phyloP scores from a whole-genome alignment of 2,113 vertebrate species.

The Macheiramphus alcinus region DNA sequence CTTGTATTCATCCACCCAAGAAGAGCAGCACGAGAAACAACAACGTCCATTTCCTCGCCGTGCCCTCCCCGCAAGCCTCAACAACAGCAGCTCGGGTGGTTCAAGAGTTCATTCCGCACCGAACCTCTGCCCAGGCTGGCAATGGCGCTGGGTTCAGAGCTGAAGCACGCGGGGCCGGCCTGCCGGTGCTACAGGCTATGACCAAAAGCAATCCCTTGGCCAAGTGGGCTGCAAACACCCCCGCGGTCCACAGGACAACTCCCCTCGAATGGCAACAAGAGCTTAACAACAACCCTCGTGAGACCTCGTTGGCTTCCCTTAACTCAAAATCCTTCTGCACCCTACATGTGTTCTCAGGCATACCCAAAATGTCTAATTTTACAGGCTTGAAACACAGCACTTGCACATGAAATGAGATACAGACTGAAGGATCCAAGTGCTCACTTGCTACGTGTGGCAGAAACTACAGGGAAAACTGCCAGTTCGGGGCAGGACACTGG shows the following conservation, averaged over 20 bases:
- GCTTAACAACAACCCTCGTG: fast-evolving
- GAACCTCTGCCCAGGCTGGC: background rate
- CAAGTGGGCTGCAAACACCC: background rate
- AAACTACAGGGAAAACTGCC: background rate
- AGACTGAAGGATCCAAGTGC: fast-evolving
- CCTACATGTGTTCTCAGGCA: fast-evolving
- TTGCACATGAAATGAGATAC: fast-evolving
- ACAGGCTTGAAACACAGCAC: background rate
- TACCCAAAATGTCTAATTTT: fast-evolving
- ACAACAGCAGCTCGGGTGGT: fast-evolving
- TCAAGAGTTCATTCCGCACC: background rate
- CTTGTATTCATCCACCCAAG: background rate
- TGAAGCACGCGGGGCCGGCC: background rate
- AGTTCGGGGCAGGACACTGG: background rate
- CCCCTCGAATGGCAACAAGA: fast-evolving
- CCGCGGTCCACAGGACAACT: background rate
- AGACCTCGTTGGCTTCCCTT: background rate
- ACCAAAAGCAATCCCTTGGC: background rate
- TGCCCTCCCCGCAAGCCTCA: background rate
- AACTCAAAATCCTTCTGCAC: background rate
- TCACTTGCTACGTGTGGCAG: background rate
- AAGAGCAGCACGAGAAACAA: background rate
- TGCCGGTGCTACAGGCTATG: fast-evolving
- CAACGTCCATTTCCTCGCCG: background rate
- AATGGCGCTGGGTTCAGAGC: background rate